A percentile compares a stretch with the other conserved stretches of the same genome.
Evolutionary conservation across 2,113 vertebrate genomes (phyloP).

Genomic region (Hipposideros armiger): DNA sequence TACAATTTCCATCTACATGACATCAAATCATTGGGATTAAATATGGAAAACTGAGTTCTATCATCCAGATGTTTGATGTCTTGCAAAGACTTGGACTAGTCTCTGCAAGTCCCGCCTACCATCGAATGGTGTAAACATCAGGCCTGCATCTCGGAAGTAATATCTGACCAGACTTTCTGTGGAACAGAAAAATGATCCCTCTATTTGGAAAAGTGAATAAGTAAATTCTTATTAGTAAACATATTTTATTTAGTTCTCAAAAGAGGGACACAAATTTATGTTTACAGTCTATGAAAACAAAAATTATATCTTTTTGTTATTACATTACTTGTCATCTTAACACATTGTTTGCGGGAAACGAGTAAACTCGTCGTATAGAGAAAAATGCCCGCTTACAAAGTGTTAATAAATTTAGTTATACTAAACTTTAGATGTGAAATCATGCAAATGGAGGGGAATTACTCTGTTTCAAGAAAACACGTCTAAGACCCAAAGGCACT

Average conservation of each 20-base stretch:
- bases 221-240: conserved; percentile 30
- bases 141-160: neutral
- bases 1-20: conserved; percentile 62
- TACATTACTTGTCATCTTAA: neutral
- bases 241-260: conserved; percentile 8
- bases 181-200: neutral
- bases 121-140: conserved; percentile 29
- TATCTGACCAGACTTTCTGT: neutral
- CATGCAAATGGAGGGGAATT: neutral
- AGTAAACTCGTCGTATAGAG: too few species aligned
- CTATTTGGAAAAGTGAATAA: neutral
- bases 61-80: conserved; percentile 53
- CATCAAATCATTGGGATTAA: conserved; percentile 63
- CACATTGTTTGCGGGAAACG: too few species aligned
- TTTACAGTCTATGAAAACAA: neutral
- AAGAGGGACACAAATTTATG: neutral
- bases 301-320: neutral
- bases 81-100: conserved; percentile 19
- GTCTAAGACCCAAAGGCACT: neutral
- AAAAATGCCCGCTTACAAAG: too few species aligned
- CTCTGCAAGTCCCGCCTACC: neutral
- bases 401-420: neutral
- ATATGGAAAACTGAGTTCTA: conserved; percentile 51
- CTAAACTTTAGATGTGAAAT: conserved; percentile 50
- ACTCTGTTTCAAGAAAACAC: neutral